These are phyloP conservation scores for Aegotheles bennettii DNA, from an alignment of 2,113 vertebrate genomes.

Conservation along the genomic window DNA sequence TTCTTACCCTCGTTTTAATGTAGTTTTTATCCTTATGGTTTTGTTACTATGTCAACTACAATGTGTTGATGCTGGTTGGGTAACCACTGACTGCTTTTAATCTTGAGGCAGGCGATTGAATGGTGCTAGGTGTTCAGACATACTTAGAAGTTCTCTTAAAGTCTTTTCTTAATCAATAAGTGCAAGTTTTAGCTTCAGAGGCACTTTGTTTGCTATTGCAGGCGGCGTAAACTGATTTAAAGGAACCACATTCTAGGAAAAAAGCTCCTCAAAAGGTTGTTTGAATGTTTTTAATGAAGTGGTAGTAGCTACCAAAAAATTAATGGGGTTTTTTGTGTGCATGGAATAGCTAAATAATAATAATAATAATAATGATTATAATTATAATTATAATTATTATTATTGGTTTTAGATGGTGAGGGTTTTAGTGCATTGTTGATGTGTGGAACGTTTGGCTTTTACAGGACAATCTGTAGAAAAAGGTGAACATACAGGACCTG, in stretches of 20 bases:
- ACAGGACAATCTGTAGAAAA: not conserved
- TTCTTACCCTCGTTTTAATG: not conserved
- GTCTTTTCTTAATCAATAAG: not conserved
- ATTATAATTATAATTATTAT: too few species aligned
- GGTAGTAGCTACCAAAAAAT: not conserved
- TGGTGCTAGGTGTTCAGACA: not conserved
- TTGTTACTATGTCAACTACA: not conserved
- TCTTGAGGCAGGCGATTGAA: not conserved
- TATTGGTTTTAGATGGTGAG: not conserved
- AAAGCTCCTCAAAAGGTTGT: not conserved
- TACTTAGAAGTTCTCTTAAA: not conserved
- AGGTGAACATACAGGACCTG: not conserved
- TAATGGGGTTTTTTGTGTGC: not conserved
- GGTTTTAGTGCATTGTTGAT: not conserved
- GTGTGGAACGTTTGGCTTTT: not conserved
- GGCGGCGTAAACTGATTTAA: not conserved
- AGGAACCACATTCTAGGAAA: not conserved
- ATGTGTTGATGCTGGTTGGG: not conserved
- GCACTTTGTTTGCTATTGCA: not conserved
- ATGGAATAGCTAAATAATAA: not conserved
- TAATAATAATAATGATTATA: too few species aligned
- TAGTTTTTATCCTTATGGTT: not conserved
- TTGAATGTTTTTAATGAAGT: not conserved
- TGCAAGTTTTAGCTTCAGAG: fast-evolving
- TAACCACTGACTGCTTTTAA: not conserved